Evolutionary conservation across 1,140 invertebrate genomes (phyloP), one percentile per base, ranked within the genome.

Genomic region (Mercenaria mercenaria): DNA sequence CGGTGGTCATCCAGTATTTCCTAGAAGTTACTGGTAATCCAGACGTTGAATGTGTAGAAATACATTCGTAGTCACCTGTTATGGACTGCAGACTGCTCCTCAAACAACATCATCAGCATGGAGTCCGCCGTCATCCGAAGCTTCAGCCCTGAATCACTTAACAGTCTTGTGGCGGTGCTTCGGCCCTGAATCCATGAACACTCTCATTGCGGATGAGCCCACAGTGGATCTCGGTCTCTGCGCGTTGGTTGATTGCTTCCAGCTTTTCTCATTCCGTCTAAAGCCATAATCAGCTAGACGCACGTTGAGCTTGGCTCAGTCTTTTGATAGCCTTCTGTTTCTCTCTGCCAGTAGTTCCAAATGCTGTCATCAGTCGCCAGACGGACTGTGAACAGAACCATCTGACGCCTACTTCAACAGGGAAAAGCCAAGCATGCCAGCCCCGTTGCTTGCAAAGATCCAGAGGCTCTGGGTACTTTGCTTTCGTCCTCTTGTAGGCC

Each of bases 1-100:
- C 47, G 77, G 76, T 88, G 69, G 86, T 59, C 76, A 88, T 69
- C 59, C 77, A 88, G 77, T 81, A 56, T 88, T 81, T 88, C 77
- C 86, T 88, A 47, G 76, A 50, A 72, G 56, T 88, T 77, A 88
- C 77, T 88, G 86, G 56, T 80, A 37, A 20, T 56, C 72, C 34
- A 79, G 85, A 23, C 20, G 50, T 64, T 43, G 8, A n/a, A n/a
- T n/a, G n/a, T n/a, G n/a, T n/a, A n/a, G n/a, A n/a, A n/a, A n/a
- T n/a, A n/a, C n/a, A n/a, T n/a, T n/a, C n/a, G n/a, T n/a, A n/a
- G n/a, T n/a, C 26, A n/a, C n/a, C n/a, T n/a, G n/a, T n/a, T n/a
- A n/a, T n/a, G n/a, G n/a, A n/a, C n/a, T n/a, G n/a, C n/a, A n/a
- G n/a, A n/a, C n/a, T n/a, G n/a, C n/a, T n/a, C n/a, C n/a, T n/a